Conservation (phyloP, 2,797 vertebrate species). For the Gallinago solitaria region DNA sequence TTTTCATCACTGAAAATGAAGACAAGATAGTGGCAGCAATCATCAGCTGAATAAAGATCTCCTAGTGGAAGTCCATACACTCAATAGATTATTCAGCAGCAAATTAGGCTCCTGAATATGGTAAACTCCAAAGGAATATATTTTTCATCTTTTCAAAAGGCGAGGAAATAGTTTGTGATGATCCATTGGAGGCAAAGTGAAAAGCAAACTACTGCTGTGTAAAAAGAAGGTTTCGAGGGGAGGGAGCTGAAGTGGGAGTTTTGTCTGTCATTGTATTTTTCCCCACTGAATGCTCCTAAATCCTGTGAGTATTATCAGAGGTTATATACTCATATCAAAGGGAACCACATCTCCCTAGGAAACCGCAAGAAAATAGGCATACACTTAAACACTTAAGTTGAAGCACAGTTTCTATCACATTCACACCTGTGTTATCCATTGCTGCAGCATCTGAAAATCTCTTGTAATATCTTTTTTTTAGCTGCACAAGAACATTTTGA, state of each 20-base stretch:
- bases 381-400: background rate
- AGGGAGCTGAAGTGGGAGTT: background rate
- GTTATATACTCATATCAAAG: background rate
- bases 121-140: background rate
- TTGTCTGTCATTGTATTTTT: background rate
- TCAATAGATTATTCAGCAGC: background rate
- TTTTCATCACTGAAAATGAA: constrained; percentile 18
- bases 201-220: background rate
- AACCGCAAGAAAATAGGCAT: background rate
- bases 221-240: background rate
- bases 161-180: background rate
- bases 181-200: background rate
- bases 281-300: background rate
- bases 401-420: background rate
- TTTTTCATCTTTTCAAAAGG: background rate
- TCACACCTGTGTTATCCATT: background rate
- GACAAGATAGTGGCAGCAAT: background rate
- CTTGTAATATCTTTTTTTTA: background rate
- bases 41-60: background rate
- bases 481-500: background rate
- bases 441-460: background rate
- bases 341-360: background rate
- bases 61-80: background rate
- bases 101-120: background rate
- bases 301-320: background rate